Conservation (phyloP, 2,888 invertebrate species). For the Odontocolon sp. region DNA sequence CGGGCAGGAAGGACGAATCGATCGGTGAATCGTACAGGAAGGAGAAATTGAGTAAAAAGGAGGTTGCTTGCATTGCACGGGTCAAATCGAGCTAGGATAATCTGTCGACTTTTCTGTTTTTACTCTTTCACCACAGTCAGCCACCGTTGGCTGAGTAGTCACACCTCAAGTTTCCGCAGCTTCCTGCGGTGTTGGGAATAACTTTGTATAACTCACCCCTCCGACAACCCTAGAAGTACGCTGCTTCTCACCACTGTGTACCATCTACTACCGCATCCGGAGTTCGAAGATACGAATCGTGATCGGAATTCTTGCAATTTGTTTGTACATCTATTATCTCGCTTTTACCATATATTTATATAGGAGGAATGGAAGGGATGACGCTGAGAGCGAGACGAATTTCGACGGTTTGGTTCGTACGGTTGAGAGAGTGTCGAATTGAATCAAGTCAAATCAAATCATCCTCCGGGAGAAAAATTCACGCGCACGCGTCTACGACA, state of each 20-base stretch:
- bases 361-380: not conserved
- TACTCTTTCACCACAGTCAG: constrained; percentile 2
- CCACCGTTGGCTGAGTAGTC: constrained; percentile 8
- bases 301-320: constrained; percentile 43
- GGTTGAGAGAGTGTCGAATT: constrained; percentile 41
- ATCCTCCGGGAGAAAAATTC: constrained; percentile 13
- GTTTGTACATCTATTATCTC: constrained; percentile 44
- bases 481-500: constrained; percentile 9
- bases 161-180: constrained; percentile 31
- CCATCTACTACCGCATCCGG: not conserved
- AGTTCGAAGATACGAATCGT: constrained; percentile 37
- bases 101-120: constrained; percentile 20
- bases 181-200: constrained; percentile 23
- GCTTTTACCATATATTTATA: constrained; percentile 39
- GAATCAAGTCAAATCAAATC: constrained; percentile 53
- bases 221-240: not conserved
- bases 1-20: constrained; percentile 5
- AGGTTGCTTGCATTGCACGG: constrained; percentile 26
- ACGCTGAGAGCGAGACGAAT: not conserved
- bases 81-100: constrained; percentile 48
- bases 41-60: not conserved
- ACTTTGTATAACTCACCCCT: constrained; percentile 49
- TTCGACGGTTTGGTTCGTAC: constrained; percentile 13
- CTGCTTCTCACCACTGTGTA: no score
- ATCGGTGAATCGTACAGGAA: not conserved